These are phyloP conservation scores for Oreochromis aureus DNA, from an alignment of 2,113 vertebrate genomes.

Conservation along the genomic window DNA sequence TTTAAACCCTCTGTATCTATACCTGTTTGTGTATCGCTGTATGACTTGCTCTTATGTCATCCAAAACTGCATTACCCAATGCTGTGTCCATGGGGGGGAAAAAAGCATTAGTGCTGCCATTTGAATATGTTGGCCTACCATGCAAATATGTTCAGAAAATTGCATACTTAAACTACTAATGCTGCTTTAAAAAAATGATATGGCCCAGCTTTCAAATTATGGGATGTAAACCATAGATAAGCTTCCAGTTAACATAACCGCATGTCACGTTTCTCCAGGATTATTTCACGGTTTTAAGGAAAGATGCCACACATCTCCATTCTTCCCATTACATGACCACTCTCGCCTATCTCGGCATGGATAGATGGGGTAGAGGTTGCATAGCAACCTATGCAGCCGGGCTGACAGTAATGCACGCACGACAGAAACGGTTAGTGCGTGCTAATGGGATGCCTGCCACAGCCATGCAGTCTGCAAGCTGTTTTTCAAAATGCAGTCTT, in stretches of 20 bases:
- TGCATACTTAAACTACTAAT: not conserved
- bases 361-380: conserved; percentile 42
- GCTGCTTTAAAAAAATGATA: not conserved
- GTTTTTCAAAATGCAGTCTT: not conserved
- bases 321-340: not conserved
- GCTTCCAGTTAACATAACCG: not conserved
- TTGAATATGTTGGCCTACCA: not conserved
- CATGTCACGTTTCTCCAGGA: not conserved
- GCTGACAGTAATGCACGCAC: conserved; percentile 23
- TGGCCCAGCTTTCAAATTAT: not conserved
- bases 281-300: not conserved
- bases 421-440: conserved; percentile 1
- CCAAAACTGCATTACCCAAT: not conserved
- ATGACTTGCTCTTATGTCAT: not conserved
- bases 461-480: not conserved
- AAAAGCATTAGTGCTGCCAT: not conserved
- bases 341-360: not conserved
- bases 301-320: not conserved
- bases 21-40: no score
- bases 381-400: conserved; percentile 47
- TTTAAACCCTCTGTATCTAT: not conserved
- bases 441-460: not conserved
- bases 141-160: not conserved
- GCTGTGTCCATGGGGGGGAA: not conserved
- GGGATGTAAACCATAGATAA: not conserved